Conservation (phyloP, 1,140 invertebrate species). For the Cryptotermes secundus region DNA sequence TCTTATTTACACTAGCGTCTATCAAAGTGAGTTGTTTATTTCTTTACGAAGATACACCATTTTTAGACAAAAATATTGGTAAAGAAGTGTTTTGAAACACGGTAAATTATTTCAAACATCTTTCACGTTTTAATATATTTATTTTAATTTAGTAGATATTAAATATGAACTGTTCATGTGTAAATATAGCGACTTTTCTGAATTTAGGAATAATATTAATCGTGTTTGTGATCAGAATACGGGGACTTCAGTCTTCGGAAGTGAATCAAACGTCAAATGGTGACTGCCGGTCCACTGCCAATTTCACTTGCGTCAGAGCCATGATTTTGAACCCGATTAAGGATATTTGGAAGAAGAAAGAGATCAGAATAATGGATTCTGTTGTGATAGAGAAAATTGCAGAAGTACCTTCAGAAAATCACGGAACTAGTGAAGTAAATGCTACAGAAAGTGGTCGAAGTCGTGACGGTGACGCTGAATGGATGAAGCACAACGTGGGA, state of each 20-base stretch:
- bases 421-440: no score
- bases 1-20: neutral
- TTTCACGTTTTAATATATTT: no score
- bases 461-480: neutral
- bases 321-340: neutral
- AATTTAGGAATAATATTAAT: neutral
- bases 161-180: neutral
- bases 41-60: no score
- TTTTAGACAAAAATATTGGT: no score
- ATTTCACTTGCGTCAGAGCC: neutral
- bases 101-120: no score
- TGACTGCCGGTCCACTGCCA: neutral
- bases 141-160: no score
- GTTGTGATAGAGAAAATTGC: constrained; percentile 21
- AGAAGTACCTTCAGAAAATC: neutral
- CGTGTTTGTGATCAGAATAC: neutral
- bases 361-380: constrained; percentile 12
- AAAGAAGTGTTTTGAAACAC: no score
- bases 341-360: neutral
- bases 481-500: neutral
- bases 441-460: neutral
- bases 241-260: neutral
- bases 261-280: neutral
- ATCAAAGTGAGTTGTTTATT: neutral
- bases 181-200: neutral